Evolutionary conservation across 2,888 invertebrate species (phyloP), one percentile per base, ranked within the genome.

Genomic region (Rhagophthalmus giganteus): DNA sequence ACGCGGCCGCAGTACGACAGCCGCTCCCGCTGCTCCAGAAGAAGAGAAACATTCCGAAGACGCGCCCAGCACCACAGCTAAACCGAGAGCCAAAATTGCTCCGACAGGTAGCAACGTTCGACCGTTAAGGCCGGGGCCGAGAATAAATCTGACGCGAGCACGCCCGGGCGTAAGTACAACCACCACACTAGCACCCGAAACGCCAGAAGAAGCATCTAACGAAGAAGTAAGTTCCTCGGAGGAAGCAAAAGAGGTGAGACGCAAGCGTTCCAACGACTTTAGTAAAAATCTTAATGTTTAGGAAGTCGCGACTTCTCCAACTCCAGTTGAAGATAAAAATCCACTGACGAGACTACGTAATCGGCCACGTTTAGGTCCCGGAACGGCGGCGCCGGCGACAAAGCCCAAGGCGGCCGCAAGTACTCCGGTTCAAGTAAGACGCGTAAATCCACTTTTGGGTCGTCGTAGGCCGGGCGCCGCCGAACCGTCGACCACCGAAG

Each of bases 71-170:
- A 68, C 67, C 13, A 70, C 74, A 5, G 63, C 70, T 1, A 67
- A 67, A 54, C 59, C 72, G 8, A 72, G 74, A 8, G 71, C 76
- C 5, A 72, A 78, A 10, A 61, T 72, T 1, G 62, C 62, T 15
- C 62, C 60, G 60, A 71, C 64, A 16, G 70, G 72, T 1, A 60
- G 56, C 2, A 73, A 73, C 2, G 78, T 81, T 13, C 78, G 85
- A 39, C 80, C 86, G 0, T 74, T 85, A 38, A 77, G 86, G 45
- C 86, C 86, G 0, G 86, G 85, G 1, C 81, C 84, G 1, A 79
- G 84, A 63, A 74, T 87, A 33, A 85, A 84, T 67, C 71, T 86
- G 55, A 61, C 69, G 30, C 77, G 82, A 63, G 78, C 80, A 1
- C 79, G 79, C 7, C 70, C 76, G 24, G 62, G 66, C 35, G 72